phyloP scores from a whole-genome alignment of 2,888 invertebrate genomes.

The Drosophila diplacantha region DNA sequence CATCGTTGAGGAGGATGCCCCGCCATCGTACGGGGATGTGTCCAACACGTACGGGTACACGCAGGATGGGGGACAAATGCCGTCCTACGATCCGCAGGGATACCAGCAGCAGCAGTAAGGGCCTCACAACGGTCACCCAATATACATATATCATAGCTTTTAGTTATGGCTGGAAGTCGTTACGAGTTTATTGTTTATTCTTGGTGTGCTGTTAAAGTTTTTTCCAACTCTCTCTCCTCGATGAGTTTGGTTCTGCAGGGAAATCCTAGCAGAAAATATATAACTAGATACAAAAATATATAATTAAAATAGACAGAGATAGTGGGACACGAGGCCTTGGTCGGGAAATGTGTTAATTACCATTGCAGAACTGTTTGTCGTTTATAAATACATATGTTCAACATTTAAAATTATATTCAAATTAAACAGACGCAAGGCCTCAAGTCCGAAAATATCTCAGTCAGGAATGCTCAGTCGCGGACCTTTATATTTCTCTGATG shows the following conservation, averaged over 20 bases:
- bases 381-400: conserved; percentile 11
- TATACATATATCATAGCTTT: conserved; percentile 55
- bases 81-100: conserved; percentile 63
- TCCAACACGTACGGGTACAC: conserved; percentile 55
- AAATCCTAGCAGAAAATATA: neutral
- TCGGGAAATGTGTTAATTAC: neutral
- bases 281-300: neutral
- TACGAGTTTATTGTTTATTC: conserved; percentile 62
- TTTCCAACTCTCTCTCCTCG: conserved; percentile 8
- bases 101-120: conserved; percentile 61
- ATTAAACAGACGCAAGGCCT: neutral
- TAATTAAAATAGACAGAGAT: neutral
- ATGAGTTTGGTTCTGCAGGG: conserved; percentile 3
- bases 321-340: neutral
- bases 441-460: neutral
- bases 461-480: neutral
- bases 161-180: conserved; percentile 58
- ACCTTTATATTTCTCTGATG: neutral
- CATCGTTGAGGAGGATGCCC: conserved; percentile 81
- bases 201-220: conserved; percentile 53
- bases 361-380: neutral
- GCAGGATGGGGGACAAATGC: conserved; percentile 54
- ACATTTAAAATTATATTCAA: conserved; percentile 1
- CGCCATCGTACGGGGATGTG: conserved; percentile 60
- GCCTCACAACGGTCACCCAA: conserved; percentile 18